Percentiles rank a stretch among this genome's conserved stretches.
Conservation (phyloP, 1,140 invertebrate genomes). For the Cyclina sinensis region DNA sequence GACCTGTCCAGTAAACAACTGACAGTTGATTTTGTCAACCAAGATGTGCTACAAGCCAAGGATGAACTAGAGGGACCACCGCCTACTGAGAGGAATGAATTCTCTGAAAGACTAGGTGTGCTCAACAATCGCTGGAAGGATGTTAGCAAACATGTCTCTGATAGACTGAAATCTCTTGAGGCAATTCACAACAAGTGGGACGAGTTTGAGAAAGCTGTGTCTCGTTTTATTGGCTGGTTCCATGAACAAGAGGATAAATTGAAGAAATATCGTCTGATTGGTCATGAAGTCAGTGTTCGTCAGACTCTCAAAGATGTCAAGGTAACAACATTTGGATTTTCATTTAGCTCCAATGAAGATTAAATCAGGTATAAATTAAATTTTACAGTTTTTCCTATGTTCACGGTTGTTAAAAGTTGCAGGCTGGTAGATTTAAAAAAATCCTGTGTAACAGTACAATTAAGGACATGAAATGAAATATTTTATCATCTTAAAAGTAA, state of each 20-base stretch:
- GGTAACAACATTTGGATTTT: constrained; percentile 73
- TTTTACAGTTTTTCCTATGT: too few species aligned
- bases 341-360: too few species aligned
- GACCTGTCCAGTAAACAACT: constrained; percentile 83
- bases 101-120: constrained; percentile 81
- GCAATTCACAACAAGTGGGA: constrained; percentile 79
- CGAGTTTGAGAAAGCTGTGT: constrained; percentile 81
- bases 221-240: constrained; percentile 80
- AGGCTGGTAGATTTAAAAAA: too few species aligned
- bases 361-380: too few species aligned
- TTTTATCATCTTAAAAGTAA: neutral
- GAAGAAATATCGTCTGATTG: constrained; percentile 80
- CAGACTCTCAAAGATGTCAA: constrained; percentile 84
- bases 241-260: constrained; percentile 82
- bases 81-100: constrained; percentile 72
- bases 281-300: constrained; percentile 82
- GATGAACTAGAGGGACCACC: constrained; percentile 56
- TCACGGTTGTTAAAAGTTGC: too few species aligned
- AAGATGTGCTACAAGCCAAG: constrained; percentile 77
- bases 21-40: constrained; percentile 85
- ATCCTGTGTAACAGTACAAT: too few species aligned
- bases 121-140: constrained; percentile 82
- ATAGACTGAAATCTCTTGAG: constrained; percentile 79
- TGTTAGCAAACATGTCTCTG: constrained; percentile 76
- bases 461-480: too few species aligned